Evolutionary conservation across 2,888 invertebrate species (phyloP).

Genomic region (Calephelis perditalis): DNA sequence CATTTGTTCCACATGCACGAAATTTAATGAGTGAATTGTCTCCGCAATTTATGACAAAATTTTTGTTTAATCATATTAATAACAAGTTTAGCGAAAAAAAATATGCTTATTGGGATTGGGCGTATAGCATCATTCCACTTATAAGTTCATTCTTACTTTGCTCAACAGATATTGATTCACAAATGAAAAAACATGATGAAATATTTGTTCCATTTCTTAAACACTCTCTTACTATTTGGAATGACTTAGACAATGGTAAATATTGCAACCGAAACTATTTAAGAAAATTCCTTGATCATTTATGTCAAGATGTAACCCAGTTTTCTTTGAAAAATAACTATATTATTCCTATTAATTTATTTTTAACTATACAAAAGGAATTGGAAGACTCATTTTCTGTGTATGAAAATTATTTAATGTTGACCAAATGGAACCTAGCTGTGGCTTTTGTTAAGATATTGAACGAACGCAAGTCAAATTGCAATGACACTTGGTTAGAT

Average conservation of each 20-base stretch:
- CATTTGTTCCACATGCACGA: constrained; percentile 36
- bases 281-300: constrained; percentile 31
- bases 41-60: constrained; percentile 39
- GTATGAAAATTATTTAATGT: constrained; percentile 44
- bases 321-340: constrained; percentile 31
- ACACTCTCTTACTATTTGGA: constrained; percentile 37
- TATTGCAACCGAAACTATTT: constrained; percentile 30
- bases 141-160: constrained; percentile 44
- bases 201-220: constrained; percentile 43
- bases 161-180: constrained; percentile 38
- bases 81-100: constrained; percentile 35
- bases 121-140: constrained; percentile 33
- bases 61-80: constrained; percentile 42
- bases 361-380: constrained; percentile 34
- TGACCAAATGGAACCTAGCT: constrained; percentile 47
- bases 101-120: constrained; percentile 12
- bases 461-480: constrained; percentile 25
- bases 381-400: constrained; percentile 36
- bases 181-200: constrained; percentile 42
- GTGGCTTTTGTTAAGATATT: constrained; percentile 37
- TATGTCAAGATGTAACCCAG: constrained; percentile 36
- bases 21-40: constrained; percentile 42
- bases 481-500: constrained; percentile 34
- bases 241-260: constrained; percentile 31
- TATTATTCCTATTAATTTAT: constrained; percentile 37